Base-by-base conservation (phyloP, 1,140 invertebrate genomes). In the Eciton burchellii region DNA sequence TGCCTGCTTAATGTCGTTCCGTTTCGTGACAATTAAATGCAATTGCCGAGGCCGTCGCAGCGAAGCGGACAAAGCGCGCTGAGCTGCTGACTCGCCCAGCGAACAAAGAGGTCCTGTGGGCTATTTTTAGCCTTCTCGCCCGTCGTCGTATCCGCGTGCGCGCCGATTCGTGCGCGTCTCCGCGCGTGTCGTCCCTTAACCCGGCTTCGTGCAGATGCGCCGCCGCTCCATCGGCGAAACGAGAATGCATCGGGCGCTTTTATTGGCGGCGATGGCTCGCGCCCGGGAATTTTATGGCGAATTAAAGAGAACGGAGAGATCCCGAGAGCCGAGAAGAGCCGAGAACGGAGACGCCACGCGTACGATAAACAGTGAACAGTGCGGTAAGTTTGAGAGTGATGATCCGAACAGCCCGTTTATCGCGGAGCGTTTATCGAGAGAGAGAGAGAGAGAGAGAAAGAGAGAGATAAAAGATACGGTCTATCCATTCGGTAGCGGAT, bases 11-110 rank as follows among this genome's bases (percentile, higher is more conserved):
- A 60, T 57, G 70, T 59, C 71, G 45, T 60, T 62, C 54, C 71
- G 24, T 68, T 35, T 68, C 63, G 81, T 41, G 83, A 85, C 83
- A 83, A 85, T 85, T 85, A 85, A 85, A 85, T 52, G 71, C 63
- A 29, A 85, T 85, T 83, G 71, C 59, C 71, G 81, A 82, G 81
- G 72, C 21, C 81, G 24, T 26, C 6, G 60, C 62, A 49, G 14
- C 26, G 3, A 45, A 3, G 52, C 70, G 81, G 12, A 84, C 60
- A 82, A 82, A 84, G 21, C 24, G 49, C 57, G 35, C 57, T 45
- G 63, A 70, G 74, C 73, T 16, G 62, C 57, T 14, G 60, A 52
- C 62, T 77, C 56, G 56, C 16, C 21, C 43, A 16, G 35, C 54
- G 76, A 71, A 84, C 82, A 84, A 84, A 84, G 82, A 71, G 82